phyloP scores from a whole-genome alignment of 2,888 invertebrate species.

The Esperia sulphurella region DNA sequence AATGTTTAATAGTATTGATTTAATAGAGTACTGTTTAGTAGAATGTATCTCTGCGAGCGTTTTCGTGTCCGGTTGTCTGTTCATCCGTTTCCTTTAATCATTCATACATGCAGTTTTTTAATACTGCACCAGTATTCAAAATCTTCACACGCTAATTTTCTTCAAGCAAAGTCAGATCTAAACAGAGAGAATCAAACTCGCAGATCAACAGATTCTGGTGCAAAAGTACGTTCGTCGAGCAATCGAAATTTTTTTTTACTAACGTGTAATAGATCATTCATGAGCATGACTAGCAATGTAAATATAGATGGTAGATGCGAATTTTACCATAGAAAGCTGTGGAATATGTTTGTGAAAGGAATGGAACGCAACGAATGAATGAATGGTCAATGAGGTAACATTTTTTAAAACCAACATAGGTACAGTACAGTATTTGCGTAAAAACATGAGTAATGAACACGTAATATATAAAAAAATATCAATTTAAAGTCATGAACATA shows the following conservation, averaged over 20 bases:
- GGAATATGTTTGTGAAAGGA: conserved; percentile 15
- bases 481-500: no score
- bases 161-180: no score
- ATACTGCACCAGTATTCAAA: conserved; percentile 8
- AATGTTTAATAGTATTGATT: no score
- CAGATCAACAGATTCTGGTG: no score
- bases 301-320: conserved; percentile 23
- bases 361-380: conserved; percentile 13
- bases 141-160: no score
- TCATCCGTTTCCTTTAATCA: conserved; percentile 33
- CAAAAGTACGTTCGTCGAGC: conserved; percentile 5
- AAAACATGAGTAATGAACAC: no score
- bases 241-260: conserved; percentile 3
- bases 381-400: not conserved
- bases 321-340: conserved; percentile 32
- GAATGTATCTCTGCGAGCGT: conserved; percentile 9
- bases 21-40: no score
- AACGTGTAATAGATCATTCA: conserved; percentile 15
- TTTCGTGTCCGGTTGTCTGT: conserved; percentile 27
- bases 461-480: no score
- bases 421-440: no score
- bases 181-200: no score
- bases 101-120: conserved; percentile 26
- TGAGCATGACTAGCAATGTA: conserved; percentile 18
- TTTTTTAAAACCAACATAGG: no score